Conservation (phyloP, 2,888 invertebrate species). For the Lissocephala sabroskyi region DNA sequence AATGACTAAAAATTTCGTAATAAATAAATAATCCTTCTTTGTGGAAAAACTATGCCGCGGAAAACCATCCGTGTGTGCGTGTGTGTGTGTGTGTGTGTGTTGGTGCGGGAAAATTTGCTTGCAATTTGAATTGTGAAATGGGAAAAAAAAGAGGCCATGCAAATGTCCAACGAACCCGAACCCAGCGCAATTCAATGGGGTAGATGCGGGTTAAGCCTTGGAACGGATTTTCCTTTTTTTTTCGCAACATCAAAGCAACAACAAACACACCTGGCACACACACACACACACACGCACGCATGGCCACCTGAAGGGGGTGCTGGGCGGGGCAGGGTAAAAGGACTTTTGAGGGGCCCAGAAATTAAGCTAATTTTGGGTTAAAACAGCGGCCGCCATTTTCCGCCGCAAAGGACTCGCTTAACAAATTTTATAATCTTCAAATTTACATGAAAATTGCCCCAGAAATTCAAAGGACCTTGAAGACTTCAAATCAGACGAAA, state of each 20-base stretch:
- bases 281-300: background rate
- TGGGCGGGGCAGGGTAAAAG: no score
- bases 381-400: no score
- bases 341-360: no score
- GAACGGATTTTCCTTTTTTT: background rate
- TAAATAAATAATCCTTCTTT: constrained; percentile 57
- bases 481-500: no score
- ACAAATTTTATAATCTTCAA: no score
- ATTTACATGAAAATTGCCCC: no score
- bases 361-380: no score
- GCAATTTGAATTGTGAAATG: constrained; percentile 53
- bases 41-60: constrained; percentile 1
- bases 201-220: constrained; percentile 4
- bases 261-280: background rate
- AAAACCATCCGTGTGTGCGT: background rate
- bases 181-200: background rate
- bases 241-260: background rate
- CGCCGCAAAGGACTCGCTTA: no score
- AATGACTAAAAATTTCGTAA: constrained; percentile 63
- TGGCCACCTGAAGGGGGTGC: no score
- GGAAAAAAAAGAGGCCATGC: constrained; percentile 45
- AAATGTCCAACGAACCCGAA: constrained; percentile 25
- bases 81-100: constrained; percentile 6
- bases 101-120: constrained; percentile 49
- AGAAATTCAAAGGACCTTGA: no score